A percentile compares a stretch with the other conserved stretches of the same genome.
Conservation (phyloP, 2,797 vertebrate genomes). For the Platalea minor region DNA sequence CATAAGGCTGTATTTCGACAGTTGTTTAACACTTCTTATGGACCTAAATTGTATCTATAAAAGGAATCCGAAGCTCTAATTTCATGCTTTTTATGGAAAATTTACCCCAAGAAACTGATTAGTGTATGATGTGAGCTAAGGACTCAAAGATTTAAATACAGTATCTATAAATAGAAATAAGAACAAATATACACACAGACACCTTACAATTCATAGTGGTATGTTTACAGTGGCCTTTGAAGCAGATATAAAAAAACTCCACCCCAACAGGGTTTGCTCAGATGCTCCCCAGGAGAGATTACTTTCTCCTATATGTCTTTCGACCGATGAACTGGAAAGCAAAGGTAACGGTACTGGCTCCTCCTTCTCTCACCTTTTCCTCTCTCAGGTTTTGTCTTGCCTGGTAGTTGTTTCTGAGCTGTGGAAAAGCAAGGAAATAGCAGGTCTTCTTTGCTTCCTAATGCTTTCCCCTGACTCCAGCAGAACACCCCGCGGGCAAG, state of each 20-base stretch:
- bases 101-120: background rate
- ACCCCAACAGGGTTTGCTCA: background rate
- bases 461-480: background rate
- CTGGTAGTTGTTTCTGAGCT: background rate
- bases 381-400: background rate
- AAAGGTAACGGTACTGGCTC: background rate
- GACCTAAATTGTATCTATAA: slow-evolving; percentile 23
- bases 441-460: background rate
- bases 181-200: background rate
- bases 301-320: background rate
- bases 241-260: background rate
- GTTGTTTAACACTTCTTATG: slow-evolving; percentile 21
- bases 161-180: background rate
- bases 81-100: background rate
- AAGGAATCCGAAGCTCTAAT: slow-evolving; percentile 4
- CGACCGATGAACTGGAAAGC: background rate
- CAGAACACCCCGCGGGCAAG: background rate
- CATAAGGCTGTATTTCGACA: slow-evolving; percentile 14
- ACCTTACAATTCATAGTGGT: background rate
- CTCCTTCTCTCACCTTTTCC: slow-evolving; percentile 1
- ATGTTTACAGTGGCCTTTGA: slow-evolving; percentile 10
- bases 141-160: background rate
- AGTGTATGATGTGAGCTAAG: background rate
- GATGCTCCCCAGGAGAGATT: background rate
- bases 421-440: background rate